These are phyloP conservation scores for Trimorus sp. DNA, from an alignment of 2,888 invertebrate species.

Conservation along the genomic window DNA sequence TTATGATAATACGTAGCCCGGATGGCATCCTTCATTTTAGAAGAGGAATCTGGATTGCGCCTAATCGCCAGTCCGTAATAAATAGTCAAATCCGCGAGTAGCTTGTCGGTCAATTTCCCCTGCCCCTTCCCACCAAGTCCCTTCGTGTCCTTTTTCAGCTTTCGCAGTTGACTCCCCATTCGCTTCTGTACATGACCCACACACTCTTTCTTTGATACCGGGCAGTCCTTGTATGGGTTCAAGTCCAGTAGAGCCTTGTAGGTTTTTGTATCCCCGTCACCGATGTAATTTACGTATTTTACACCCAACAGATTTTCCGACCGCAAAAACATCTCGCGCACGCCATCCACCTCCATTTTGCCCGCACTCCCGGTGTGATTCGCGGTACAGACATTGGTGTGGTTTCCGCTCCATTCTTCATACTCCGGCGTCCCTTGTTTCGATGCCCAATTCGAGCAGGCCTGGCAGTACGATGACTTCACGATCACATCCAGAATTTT, in stretches of 20 bases:
- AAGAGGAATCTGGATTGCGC: neutral
- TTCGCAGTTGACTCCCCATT: neutral
- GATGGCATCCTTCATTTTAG: too few relatives aligned
- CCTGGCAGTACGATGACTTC: neutral
- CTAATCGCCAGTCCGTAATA: neutral
- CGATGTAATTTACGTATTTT: neutral
- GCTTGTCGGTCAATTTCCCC: neutral
- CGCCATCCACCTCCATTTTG: neutral
- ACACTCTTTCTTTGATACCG: neutral
- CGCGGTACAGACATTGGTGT: neutral
- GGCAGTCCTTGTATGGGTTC: neutral
- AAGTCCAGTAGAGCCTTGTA: neutral
- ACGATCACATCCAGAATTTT: neutral
- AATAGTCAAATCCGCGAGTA: neutral
- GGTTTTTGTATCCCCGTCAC: neutral
- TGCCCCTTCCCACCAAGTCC: neutral
- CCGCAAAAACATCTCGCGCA: neutral
- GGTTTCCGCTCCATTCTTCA: neutral
- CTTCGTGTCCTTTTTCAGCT: neutral
- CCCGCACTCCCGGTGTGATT: conserved; percentile 9
- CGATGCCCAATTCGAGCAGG: neutral
- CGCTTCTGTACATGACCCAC: neutral
- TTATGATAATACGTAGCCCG: too few relatives aligned
- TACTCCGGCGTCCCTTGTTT: neutral
- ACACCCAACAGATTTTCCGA: neutral